Percentiles rank a stretch among this genome's conserved stretches.
Conservation (phyloP, 2,797 vertebrate species). For the Spinus pinus region DNA sequence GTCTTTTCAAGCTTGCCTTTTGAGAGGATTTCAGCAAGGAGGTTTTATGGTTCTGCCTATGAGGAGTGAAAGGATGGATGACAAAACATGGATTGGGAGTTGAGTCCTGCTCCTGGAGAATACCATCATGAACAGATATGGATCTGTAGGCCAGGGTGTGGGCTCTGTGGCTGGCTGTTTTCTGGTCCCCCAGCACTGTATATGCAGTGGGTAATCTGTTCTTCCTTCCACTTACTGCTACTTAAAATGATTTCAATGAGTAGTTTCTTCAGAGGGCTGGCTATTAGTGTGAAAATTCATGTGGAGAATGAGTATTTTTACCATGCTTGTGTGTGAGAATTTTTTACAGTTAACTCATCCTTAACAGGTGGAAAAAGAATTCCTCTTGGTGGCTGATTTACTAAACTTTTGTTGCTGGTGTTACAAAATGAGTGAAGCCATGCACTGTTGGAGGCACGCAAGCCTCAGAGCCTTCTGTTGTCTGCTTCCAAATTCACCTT, state of each 20-base stretch:
- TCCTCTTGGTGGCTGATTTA: background rate
- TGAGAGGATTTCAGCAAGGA: constrained; percentile 22
- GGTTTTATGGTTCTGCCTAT: background rate
- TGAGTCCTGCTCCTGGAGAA: background rate
- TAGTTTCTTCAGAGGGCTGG: background rate
- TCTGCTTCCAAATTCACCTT: constrained; percentile 54
- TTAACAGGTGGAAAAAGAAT: background rate
- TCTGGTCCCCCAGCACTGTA: background rate
- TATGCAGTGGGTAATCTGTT: background rate
- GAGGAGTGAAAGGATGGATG: background rate
- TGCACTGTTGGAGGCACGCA: background rate
- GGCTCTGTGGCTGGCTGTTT: background rate
- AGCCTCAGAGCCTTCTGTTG: constrained; percentile 36
- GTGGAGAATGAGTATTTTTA: background rate
- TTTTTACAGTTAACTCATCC: background rate
- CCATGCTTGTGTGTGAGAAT: background rate
- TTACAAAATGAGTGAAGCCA: background rate
- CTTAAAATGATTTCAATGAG: background rate
- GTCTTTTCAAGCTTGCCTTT: background rate
- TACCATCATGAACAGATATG: background rate
- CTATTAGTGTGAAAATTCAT: background rate
- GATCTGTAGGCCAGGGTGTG: background rate
- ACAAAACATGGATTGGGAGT: background rate
- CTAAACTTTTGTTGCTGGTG: background rate
- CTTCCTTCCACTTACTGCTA: background rate